Conservation (phyloP, 92 coral and sea anemone species). For the Porites lobata region DNA sequence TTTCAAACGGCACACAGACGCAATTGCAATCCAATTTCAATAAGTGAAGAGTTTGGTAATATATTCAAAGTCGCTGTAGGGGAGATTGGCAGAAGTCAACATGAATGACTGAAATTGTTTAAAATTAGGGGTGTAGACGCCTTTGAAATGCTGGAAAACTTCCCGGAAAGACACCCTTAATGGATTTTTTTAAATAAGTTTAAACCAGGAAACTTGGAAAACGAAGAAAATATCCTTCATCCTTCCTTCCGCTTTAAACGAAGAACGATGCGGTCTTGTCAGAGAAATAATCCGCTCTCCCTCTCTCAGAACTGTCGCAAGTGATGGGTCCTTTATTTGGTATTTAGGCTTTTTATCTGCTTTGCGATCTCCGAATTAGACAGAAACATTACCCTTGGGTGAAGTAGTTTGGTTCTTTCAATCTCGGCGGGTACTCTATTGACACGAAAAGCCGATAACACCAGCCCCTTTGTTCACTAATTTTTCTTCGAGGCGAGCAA, state of each 20-base stretch:
- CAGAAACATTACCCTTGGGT: conserved; percentile 50
- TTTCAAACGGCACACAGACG: not conserved
- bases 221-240: not conserved
- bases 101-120: not conserved
- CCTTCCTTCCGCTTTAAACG: not conserved
- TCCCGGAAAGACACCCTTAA: conserved; percentile 3
- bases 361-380: conserved; percentile 54
- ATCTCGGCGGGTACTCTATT: conserved; percentile 13
- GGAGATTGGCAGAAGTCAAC: conserved; percentile 15
- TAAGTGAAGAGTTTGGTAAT: conserved; percentile 47
- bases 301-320: conserved; percentile 22
- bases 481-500: not conserved
- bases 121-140: conserved; percentile 29
- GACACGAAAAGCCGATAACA: conserved; percentile 44
- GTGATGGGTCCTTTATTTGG: conserved; percentile 31
- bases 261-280: not conserved
- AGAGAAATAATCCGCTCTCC: not conserved
- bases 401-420: conserved; percentile 30
- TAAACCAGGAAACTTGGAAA: not conserved
- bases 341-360: conserved; percentile 27
- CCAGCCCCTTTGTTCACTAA: conserved; percentile 8
- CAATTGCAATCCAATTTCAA: conserved; percentile 23
- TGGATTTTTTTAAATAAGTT: not conserved
- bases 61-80: conserved; percentile 73
- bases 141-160: not conserved